These are phyloP conservation scores for Tetanocera ferruginea DNA, from an alignment of 2,888 invertebrate genomes.

Conservation along the genomic window DNA sequence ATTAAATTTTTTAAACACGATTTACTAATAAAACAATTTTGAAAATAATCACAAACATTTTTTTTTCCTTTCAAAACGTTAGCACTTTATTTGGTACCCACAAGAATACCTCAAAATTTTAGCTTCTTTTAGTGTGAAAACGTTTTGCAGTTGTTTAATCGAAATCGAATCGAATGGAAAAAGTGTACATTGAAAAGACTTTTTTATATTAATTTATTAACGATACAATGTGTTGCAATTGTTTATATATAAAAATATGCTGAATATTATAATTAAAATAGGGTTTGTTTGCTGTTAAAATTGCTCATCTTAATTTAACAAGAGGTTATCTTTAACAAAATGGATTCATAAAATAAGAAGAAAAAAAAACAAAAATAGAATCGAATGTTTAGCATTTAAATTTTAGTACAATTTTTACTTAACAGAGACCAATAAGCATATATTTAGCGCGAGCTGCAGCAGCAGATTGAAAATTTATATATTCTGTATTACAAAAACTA, in stretches of 20 bases:
- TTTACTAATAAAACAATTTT: conserved; percentile 8
- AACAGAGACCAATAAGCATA: conserved; percentile 4
- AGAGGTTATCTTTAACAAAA: not conserved
- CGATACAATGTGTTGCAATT: not conserved
- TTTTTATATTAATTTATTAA: not conserved
- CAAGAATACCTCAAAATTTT: not conserved
- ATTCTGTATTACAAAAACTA: conserved; percentile 15
- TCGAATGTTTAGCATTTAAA: too few species aligned
- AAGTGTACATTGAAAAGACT: not conserved
- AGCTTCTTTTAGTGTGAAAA: not conserved
- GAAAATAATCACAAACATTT: conserved; percentile 23
- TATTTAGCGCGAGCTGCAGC: too few species aligned
- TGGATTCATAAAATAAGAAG: not conserved
- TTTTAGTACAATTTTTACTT: not conserved
- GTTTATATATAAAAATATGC: not conserved
- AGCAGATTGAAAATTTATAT: not conserved
- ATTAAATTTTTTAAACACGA: conserved; percentile 5
- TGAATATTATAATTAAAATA: conserved; percentile 2
- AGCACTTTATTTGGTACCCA: not conserved
- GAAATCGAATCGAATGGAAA: not conserved
- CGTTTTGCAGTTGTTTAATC: not conserved
- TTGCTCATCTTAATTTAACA: not conserved
- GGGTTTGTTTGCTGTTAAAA: not conserved
- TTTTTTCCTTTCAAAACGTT: not conserved
- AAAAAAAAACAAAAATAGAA: not conserved